Conservation (phyloP, 2,113 vertebrate genomes). For the Heptranchias perlo region DNA sequence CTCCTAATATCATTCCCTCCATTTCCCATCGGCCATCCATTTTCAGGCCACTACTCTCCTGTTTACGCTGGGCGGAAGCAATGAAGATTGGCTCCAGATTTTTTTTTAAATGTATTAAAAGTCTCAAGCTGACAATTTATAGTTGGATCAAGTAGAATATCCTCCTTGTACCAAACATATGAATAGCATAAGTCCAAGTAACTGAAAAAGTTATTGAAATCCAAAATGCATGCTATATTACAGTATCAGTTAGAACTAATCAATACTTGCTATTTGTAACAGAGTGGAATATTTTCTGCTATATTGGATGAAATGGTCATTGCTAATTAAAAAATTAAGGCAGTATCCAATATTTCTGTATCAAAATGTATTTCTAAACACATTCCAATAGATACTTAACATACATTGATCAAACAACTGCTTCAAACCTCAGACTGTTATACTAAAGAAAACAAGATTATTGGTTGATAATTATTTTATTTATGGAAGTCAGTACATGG, state of each 20-base stretch:
- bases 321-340: conserved; percentile 7
- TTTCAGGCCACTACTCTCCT: neutral
- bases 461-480: conserved; percentile 24
- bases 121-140: neutral
- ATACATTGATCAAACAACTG: neutral
- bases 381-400: neutral
- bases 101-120: neutral
- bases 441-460: conserved; percentile 18
- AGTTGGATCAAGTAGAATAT: neutral
- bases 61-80: neutral
- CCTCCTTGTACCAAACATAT: neutral
- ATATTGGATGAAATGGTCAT: neutral
- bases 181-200: neutral
- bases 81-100: neutral
- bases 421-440: neutral
- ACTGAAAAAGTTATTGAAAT: neutral
- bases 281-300: neutral
- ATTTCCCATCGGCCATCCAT: neutral
- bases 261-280: neutral
- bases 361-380: conserved; percentile 16
- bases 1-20: neutral
- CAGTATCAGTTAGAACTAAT: neutral
- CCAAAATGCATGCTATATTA: neutral
- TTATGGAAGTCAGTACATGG: neutral
- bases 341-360: neutral